These are phyloP conservation scores for Chauna torquata DNA, from an alignment of 2,113 vertebrate species.

Conservation along the genomic window DNA sequence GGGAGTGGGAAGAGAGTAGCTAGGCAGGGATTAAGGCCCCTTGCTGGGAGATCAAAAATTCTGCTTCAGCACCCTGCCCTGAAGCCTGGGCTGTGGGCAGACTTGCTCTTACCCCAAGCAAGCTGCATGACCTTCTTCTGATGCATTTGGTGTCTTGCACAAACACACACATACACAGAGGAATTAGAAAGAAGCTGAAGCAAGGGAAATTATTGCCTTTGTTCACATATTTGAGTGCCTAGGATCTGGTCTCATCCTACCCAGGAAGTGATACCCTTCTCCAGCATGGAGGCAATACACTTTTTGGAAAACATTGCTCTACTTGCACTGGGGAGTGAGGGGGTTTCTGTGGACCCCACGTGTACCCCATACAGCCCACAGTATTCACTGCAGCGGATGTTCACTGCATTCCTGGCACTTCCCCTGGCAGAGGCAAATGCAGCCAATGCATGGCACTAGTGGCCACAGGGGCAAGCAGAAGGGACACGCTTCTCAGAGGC, in stretches of 20 bases:
- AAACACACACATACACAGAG: accelerated
- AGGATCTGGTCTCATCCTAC: background rate
- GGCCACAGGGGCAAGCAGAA: background rate
- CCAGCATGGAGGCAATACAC: background rate
- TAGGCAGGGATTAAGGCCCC: background rate
- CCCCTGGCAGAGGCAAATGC: background rate
- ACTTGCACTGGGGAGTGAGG: background rate
- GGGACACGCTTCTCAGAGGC: background rate
- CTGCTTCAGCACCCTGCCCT: background rate
- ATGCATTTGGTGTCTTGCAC: background rate
- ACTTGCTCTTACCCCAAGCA: background rate
- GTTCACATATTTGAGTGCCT: background rate
- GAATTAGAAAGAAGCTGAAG: background rate
- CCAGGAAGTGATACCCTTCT: background rate
- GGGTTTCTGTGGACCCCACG: background rate
- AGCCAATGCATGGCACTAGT: accelerated
- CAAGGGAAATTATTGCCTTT: background rate
- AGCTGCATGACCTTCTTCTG: no score
- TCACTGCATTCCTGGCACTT: background rate
- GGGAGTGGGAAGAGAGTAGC: background rate
- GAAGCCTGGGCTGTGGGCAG: background rate
- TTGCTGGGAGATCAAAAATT: background rate
- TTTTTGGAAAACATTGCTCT: background rate
- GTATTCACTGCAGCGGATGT: background rate
- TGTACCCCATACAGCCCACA: background rate